These are phyloP conservation scores for Tiliacea citrago DNA, from an alignment of 2,888 invertebrate species.

Conservation along the genomic window DNA sequence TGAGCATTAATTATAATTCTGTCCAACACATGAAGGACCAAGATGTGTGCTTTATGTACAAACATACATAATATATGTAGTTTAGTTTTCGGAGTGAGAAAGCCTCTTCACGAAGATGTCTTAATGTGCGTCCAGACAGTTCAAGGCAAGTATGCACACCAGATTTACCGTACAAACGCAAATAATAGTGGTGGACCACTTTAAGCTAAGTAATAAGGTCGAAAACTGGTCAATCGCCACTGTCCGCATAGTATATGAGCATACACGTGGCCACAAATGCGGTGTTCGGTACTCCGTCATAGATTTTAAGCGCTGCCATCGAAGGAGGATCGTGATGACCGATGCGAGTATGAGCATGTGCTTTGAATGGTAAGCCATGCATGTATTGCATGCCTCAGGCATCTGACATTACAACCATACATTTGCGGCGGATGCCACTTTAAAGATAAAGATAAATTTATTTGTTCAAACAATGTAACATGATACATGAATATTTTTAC, in stretches of 20 bases:
- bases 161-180: not conserved
- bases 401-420: too few species aligned
- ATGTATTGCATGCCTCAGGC: too few species aligned
- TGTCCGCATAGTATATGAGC: too few species aligned
- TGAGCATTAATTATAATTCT: constrained; percentile 41
- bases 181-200: not conserved
- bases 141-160: too few species aligned
- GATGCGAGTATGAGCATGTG: too few species aligned
- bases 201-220: too few species aligned
- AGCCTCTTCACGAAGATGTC: not conserved
- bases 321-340: not conserved
- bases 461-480: too few species aligned
- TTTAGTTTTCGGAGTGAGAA: constrained; percentile 1
- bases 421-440: too few species aligned
- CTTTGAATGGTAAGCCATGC: too few species aligned
- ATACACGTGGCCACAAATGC: not conserved
- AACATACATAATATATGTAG: not conserved
- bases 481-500: too few species aligned
- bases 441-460: too few species aligned
- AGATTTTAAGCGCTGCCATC: not conserved
- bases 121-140: not conserved
- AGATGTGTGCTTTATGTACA: not conserved
- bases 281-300: not conserved
- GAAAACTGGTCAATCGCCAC: not conserved
- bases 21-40: constrained; percentile 10